Base-by-base conservation (phyloP, 1,140 invertebrate genomes). In the Drosophila saltans region DNA sequence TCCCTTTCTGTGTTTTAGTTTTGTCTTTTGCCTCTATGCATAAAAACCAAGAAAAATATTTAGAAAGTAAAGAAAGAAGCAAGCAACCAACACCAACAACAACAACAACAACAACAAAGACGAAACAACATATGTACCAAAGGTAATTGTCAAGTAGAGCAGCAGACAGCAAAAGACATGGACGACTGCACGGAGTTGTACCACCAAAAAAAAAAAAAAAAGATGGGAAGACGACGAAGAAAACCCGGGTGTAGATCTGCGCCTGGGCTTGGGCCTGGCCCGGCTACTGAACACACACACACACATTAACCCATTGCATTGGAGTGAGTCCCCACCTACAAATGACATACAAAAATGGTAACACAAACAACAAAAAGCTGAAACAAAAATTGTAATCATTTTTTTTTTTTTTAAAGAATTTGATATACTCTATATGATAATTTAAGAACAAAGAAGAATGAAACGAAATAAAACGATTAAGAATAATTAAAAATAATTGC, bases 71-170 rank as follows among this genome's bases (percentile, higher is more conserved):
- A 88, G 83, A 83, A 75, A 84, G 80, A 79, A 82, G 79, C 76
- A 52, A 61, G 58, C 58, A 72, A 52, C 61, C 62, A 40, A n/a
- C 66, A 73, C 56, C 48, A 68, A 58, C 41, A 70, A 71, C 67
- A 63, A 66, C 26, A 43, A 43, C 36, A 62, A 41, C 33, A 26
- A 60, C 72, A 41, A 52, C 60, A 76, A 16, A 16, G 16, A 16
- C 16, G 16, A 16, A 16, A 16, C 80, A 72, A 88, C 83, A 88
- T 68, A 84, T 88, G 84, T 89, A 88, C 70, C 84, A 43, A 84
- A 88, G 84, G 84, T 88, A 88, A 88, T 88, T 88, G 84, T 88
- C 84, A 89, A 89, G 83, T 86, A 86, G 83, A 86, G 84, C 84
- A 88, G 70, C 65, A 84, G 69, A 80, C 72, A 86, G 79, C 48